phyloP scores from a whole-genome alignment of 2,113 vertebrate species.

The Emydura subglobosa region DNA sequence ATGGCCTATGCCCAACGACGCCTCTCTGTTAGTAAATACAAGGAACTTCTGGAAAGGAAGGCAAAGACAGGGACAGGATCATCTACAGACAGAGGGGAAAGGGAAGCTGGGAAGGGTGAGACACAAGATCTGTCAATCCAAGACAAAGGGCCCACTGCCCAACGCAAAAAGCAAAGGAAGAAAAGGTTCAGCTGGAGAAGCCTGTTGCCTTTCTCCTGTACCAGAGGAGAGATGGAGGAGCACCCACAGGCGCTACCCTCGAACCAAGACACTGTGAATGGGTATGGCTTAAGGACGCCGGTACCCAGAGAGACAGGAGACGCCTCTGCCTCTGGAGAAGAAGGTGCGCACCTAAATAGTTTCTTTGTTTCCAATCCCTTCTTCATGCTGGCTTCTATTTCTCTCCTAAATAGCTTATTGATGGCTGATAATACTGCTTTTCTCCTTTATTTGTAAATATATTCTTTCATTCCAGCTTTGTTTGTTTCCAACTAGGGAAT shows the following conservation, averaged over 20 bases:
- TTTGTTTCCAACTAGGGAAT: neutral
- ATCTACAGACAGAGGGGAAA: neutral
- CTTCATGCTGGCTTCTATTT: neutral
- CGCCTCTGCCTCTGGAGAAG: neutral
- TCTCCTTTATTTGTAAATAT: neutral
- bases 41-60: conserved; percentile 34
- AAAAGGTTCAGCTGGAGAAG: neutral
- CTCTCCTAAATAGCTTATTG: neutral
- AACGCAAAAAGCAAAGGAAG: neutral
- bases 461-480: neutral
- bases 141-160: too few species aligned
- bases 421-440: neutral
- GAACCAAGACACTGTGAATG: neutral
- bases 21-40: neutral
- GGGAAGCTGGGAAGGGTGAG: neutral
- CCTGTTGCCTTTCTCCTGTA: neutral
- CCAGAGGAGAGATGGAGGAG: neutral
- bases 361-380: neutral
- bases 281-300: neutral
- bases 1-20: conserved; percentile 63
- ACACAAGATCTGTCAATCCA: neutral
- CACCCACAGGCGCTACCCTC: rapidly evolving
- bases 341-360: neutral
- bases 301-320: rapidly evolving
- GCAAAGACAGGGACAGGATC: neutral